A percentile compares a stretch with the other conserved stretches of the same genome.
Conservation (phyloP, 1,140 invertebrate species). For the Chironomus tepperi region DNA sequence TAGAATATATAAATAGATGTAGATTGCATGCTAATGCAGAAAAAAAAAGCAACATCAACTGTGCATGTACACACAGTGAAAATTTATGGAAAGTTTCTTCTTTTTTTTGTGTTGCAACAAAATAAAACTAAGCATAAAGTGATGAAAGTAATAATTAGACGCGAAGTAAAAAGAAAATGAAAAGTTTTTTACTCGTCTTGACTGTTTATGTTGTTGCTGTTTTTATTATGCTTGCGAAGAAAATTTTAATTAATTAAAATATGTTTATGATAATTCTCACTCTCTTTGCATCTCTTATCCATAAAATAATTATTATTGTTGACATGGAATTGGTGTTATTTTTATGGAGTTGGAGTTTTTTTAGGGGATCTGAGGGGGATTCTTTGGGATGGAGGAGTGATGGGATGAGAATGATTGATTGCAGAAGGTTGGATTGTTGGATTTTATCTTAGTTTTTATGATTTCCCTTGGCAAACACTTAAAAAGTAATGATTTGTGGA, state of each 20-base stretch:
- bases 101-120: not conserved
- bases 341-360: too few relatives aligned
- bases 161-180: not conserved
- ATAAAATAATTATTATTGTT: not conserved
- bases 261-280: not conserved
- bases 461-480: too few relatives aligned
- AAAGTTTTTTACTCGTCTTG: not conserved
- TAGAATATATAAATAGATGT: not conserved
- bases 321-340: too few relatives aligned
- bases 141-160: slow-evolving; percentile 14
- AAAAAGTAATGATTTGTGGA: too few relatives aligned
- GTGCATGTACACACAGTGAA: not conserved
- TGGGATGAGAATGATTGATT: too few relatives aligned
- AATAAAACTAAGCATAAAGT: not conserved
- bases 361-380: too few relatives aligned
- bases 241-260: slow-evolving; percentile 18
- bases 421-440: too few relatives aligned
- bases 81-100: slow-evolving; percentile 8
- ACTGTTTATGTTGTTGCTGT: not conserved
- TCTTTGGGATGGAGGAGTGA: too few relatives aligned
- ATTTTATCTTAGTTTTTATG: too few relatives aligned
- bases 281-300: not conserved
- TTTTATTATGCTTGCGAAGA: not conserved
- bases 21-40: not conserved
- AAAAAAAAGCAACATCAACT: not conserved